Conservation (phyloP, 2,888 invertebrate species). For the Sericinus montela region DNA sequence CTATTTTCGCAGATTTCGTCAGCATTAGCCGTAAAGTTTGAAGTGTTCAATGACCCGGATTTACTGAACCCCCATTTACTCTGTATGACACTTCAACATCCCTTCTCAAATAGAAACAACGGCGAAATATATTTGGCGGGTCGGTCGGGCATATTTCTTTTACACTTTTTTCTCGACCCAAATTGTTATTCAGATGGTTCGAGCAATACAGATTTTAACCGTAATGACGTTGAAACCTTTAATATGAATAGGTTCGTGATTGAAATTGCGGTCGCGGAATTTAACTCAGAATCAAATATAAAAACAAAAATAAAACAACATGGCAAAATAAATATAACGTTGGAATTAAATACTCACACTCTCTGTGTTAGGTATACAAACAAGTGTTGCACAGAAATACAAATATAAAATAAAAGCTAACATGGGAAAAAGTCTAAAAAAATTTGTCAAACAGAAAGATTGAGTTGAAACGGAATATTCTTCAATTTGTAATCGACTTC, state of each 20-base stretch:
- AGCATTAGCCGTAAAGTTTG: conserved; percentile 47
- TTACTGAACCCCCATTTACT: conserved; percentile 54
- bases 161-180: conserved; percentile 24
- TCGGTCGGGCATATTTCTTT: conserved; percentile 26
- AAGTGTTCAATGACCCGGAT: conserved; percentile 55
- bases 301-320: too few species aligned
- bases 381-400: too few species aligned
- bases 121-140: conserved; percentile 44
- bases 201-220: conserved; percentile 7
- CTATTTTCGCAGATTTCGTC: conserved; percentile 28
- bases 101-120: conserved; percentile 62
- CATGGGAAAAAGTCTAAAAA: too few species aligned
- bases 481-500: too few species aligned
- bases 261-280: not conserved
- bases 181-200: conserved; percentile 17
- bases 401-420: too few species aligned
- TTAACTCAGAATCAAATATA: not conserved
- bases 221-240: conserved; percentile 1
- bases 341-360: too few species aligned
- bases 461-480: too few species aligned
- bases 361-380: too few species aligned
- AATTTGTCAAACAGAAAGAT: too few species aligned
- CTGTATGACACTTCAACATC: conserved; percentile 58
- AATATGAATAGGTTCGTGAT: conserved; percentile 2
- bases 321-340: too few species aligned